Conservation (phyloP, 2,113 vertebrate genomes). For the Paradisaea rubra region DNA sequence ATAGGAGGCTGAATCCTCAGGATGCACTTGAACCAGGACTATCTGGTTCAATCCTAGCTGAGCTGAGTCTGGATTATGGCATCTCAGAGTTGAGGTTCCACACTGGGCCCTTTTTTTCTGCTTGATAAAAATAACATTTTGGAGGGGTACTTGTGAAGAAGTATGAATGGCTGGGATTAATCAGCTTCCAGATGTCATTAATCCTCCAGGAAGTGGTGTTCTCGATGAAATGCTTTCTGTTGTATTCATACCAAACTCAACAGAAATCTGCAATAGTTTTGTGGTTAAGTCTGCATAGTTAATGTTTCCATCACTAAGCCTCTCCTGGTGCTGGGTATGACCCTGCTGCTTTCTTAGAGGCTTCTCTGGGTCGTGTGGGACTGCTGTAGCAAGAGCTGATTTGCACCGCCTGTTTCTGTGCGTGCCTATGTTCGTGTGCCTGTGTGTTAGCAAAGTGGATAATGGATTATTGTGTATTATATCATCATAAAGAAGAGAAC, state of each 20-base stretch:
- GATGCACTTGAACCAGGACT: background rate
- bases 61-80: background rate
- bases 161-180: constrained; percentile 38
- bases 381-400: background rate
- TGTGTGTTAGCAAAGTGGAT: background rate
- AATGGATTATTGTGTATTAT: background rate
- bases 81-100: background rate
- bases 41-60: background rate
- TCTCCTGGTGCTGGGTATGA: background rate
- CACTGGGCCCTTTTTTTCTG: background rate
- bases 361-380: background rate
- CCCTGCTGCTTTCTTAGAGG: background rate
- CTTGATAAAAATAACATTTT: constrained; percentile 36
- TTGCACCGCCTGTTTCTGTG: background rate
- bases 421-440: rapidly evolving
- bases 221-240: constrained; percentile 10
- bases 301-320: background rate
- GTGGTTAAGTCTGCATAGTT: constrained; percentile 10
- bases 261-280: constrained; percentile 30
- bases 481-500: background rate
- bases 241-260: constrained; percentile 31
- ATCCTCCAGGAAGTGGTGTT: constrained; percentile 55
- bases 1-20: background rate
- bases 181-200: constrained; percentile 53
- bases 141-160: background rate